Conservation (phyloP, 2,797 vertebrate genomes). For the Poeciliopsis gracilis region DNA sequence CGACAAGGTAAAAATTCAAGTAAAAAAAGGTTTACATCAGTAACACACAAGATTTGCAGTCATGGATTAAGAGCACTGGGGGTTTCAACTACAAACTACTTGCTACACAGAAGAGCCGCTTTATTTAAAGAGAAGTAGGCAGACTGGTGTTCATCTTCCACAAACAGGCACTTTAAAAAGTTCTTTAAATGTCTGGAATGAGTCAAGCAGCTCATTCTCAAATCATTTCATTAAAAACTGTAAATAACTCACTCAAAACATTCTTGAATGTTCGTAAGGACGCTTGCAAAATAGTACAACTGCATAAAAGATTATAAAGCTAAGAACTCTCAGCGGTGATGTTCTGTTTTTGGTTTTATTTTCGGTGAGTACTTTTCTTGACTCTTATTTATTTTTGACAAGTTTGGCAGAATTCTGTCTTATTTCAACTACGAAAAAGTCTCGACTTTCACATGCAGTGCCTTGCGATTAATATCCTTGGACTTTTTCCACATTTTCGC, state of each 20-base stretch:
- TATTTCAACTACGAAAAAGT: conserved; percentile 12
- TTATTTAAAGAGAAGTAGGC: conserved; percentile 33
- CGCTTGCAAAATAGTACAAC: conserved; percentile 40
- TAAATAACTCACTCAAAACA: conserved; percentile 13
- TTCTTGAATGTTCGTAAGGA: conserved; percentile 33
- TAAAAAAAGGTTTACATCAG: conserved; percentile 71
- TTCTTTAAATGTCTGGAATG: conserved; percentile 34
- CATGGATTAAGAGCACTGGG: conserved; percentile 66
- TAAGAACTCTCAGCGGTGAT: conserved; percentile 54
- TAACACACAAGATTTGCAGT: conserved; percentile 77
- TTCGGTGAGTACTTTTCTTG: conserved; percentile 10
- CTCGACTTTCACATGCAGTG: background rate
- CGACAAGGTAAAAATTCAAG: conserved; percentile 74
- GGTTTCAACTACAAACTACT: conserved; percentile 21
- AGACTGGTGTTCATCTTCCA: conserved; percentile 25
- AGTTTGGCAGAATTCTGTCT: conserved; percentile 21
- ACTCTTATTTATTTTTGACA: background rate
- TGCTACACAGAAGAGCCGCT: conserved; percentile 24
- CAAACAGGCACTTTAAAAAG: conserved; percentile 52
- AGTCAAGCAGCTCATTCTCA: conserved; percentile 14
- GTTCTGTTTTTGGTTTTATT: conserved; percentile 5
- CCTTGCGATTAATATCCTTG: background rate
- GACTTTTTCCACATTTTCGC: background rate
- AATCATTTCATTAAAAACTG: conserved; percentile 33
- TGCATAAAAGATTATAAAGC: conserved; percentile 54